Base-by-base conservation (phyloP, 2,797 vertebrate species). In the Cichlasoma orientale region DNA sequence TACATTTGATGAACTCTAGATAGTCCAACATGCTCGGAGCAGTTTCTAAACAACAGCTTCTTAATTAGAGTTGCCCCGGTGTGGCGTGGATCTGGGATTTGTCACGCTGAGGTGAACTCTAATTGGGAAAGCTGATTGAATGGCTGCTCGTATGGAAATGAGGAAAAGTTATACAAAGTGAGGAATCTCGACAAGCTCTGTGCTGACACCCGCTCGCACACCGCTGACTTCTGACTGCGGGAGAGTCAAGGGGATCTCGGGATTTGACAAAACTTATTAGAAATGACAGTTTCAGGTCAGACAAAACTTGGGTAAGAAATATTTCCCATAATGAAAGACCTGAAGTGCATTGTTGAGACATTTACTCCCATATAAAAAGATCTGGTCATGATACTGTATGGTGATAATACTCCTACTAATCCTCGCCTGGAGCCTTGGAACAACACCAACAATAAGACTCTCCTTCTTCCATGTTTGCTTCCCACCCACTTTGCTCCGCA, bases 121-220 rank as follows among this genome's bases (percentile, higher is more conserved):
- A 92, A 93, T 91, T 93, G 82, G 73, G 72, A 86, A 80, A 86
- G 80, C 74, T 77, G 73, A 92, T 85, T 72, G 79, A 82, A 74
- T 8, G 12, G 44, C 61, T 21, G 16, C 57, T 78, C 52, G 7
- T 8, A 52, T 29, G 52, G 71, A 77, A 78, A 85, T 31, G 29
- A 61, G 57, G 55, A 82, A 88, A 88, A 72, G 78, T 85, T 74
- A 70, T 27, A 81, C 53, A 69, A 44, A 80, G 68, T 47, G 77
- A 88, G 73, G 75, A 81, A 82, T 79, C 59, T 47, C 73, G 68
- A 73, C 61, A 55, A 59, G 77, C 50, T 31, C 56, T 41, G 31
- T 82, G 68, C 71, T 25, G 31, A 56, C 3, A 13, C 69, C 63
- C 14, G 10, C 27, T 71, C 7, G n/a, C 57, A 70, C 18, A 63